Conservation (phyloP, 2,888 invertebrate species). For the Heliconius charithonia region DNA sequence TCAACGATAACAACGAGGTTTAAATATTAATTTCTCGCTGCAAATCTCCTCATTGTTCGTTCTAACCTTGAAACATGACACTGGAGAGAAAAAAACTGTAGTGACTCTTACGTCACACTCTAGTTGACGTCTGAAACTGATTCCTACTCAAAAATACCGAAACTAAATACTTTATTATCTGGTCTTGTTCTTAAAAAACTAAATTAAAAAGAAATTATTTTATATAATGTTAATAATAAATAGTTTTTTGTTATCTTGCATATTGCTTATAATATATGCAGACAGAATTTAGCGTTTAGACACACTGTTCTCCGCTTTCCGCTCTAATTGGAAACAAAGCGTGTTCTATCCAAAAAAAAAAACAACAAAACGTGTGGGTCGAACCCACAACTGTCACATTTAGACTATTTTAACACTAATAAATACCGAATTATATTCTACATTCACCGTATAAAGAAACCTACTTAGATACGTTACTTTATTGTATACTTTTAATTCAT, state of each 20-base stretch:
- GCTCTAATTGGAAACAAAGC: neutral
- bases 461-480: neutral
- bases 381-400: too few species aligned
- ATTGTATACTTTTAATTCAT: neutral
- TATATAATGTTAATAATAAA: neutral
- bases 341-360: neutral
- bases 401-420: neutral
- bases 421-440: neutral
- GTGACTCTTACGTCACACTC: constrained; percentile 34
- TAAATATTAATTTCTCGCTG: constrained; percentile 31
- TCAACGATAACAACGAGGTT: constrained; percentile 17
- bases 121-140: constrained; percentile 29
- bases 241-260: neutral
- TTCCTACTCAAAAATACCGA: constrained; percentile 7
- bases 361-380: neutral
- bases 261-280: neutral
- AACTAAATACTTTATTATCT: neutral
- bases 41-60: constrained; percentile 33
- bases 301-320: neutral
- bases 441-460: neutral
- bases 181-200: neutral
- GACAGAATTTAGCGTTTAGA: neutral
- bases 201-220: neutral
- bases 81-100: constrained; percentile 32
- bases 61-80: constrained; percentile 34